Evolutionary conservation across 2,113 vertebrate species (phyloP).

Genomic region (Neopipo cinnamomea): DNA sequence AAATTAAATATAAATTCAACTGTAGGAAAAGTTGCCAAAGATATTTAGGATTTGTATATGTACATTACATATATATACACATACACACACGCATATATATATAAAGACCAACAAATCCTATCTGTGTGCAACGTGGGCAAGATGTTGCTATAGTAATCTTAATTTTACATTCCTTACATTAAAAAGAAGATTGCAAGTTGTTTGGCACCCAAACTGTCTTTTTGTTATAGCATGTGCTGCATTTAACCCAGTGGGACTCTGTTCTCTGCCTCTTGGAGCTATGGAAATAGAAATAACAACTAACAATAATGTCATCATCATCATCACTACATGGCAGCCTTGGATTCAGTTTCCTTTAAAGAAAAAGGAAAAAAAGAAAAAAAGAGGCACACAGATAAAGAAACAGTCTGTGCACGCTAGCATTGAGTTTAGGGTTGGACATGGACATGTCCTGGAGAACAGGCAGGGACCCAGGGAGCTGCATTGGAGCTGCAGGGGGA

Average conservation of each 20-base stretch:
- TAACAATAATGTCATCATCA: background rate
- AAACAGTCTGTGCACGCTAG: background rate
- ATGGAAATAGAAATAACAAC: constrained; percentile 24
- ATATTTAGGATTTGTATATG: constrained; percentile 11
- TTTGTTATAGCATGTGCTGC: background rate
- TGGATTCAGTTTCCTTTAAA: background rate
- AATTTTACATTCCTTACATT: constrained; percentile 42
- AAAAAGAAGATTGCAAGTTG: constrained; percentile 2
- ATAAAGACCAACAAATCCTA: constrained; percentile 13
- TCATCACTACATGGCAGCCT: background rate
- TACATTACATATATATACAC: background rate
- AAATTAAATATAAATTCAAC: constrained; percentile 15
- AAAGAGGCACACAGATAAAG: background rate
- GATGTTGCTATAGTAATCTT: constrained; percentile 56
- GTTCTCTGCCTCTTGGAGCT: background rate
- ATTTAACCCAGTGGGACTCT: constrained; percentile 17
- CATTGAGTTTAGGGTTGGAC: background rate
- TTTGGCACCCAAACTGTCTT: constrained; percentile 21
- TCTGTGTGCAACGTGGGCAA: background rate
- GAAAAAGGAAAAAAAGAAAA: background rate
- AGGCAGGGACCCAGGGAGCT: background rate
- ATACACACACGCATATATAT: background rate
- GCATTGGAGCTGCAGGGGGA: background rate
- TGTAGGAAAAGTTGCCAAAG: background rate
- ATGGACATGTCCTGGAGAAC: fast-evolving